A percentile compares a stretch with the other conserved stretches of the same genome.
Evolutionary conservation across 2,888 invertebrate species (phyloP).

Genomic region (Uloborus plumipes): DNA sequence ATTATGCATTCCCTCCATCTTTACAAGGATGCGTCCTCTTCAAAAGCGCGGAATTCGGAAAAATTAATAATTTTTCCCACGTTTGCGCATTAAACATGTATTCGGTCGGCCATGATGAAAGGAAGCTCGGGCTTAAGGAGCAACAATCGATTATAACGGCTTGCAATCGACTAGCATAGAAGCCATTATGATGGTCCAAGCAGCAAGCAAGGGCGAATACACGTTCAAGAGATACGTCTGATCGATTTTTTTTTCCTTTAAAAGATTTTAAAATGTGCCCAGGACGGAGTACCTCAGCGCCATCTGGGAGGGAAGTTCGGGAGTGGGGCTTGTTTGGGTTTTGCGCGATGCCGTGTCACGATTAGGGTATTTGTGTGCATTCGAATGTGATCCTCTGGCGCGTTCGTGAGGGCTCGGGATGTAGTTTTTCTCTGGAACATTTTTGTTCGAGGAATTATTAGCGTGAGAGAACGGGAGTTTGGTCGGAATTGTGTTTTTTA

Average conservation of each 20-base stretch:
- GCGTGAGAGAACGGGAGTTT: no score
- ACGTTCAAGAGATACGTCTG: slow-evolving; percentile 8
- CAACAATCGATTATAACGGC: slow-evolving; percentile 45
- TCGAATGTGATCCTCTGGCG: no score
- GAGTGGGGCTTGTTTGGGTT: no score
- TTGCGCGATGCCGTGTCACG: no score
- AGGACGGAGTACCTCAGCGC: slow-evolving; percentile 43
- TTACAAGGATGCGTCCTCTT: neutral
- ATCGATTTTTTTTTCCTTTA: slow-evolving; percentile 51
- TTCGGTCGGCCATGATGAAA: slow-evolving; percentile 51
- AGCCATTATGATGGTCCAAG: slow-evolving; percentile 40
- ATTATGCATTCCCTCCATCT: neutral
- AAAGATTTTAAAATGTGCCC: slow-evolving; percentile 54
- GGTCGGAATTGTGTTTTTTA: no score
- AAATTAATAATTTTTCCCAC: slow-evolving; percentile 62
- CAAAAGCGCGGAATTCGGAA: slow-evolving; percentile 7
- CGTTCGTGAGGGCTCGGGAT: no score
- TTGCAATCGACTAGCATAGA: slow-evolving; percentile 35
- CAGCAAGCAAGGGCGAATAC: neutral
- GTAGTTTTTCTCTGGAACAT: no score
- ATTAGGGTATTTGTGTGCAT: no score
- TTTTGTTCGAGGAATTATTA: no score
- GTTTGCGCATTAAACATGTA: slow-evolving; percentile 60
- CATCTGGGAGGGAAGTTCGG: slow-evolving; percentile 32
- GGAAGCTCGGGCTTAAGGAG: slow-evolving; percentile 15